A percentile compares a stretch with the other conserved stretches of the same genome.
Evolutionary conservation across 2,797 vertebrate species (phyloP).

Genomic region (Sebastes paucispinis): DNA sequence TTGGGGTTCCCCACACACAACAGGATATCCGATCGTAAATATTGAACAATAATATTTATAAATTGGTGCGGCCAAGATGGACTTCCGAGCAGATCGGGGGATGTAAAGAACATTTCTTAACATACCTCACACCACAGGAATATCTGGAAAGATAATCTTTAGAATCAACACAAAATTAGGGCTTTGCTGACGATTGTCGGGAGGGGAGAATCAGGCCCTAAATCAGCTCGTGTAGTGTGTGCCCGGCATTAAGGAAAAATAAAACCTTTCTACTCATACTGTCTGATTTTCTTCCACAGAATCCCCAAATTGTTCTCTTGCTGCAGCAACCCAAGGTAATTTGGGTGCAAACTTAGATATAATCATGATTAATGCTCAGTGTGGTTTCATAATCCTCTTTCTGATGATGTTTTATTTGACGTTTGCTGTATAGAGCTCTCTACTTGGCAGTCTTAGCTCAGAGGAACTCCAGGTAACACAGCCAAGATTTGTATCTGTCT

Average conservation of each 20-base stretch:
- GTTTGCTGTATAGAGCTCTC: conserved; percentile 47
- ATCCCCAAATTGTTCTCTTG: conserved; percentile 58
- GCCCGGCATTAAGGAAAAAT: background rate
- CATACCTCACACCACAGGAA: no score
- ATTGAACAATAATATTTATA: no score
- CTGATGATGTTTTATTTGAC: conserved; percentile 16
- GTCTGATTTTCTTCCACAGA: conserved; percentile 47
- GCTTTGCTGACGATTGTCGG: no score
- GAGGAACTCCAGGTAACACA: conserved; percentile 74
- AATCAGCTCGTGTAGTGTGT: no score
- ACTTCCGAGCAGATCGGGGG: no score
- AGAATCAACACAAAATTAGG: fast-evolving
- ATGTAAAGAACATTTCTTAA: no score
- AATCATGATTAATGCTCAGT: background rate
- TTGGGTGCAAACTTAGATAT: background rate
- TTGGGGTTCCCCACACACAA: no score
- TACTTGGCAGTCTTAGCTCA: conserved; percentile 70
- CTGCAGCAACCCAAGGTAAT: conserved; percentile 65
- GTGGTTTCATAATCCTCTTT: background rate
- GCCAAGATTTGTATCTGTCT: conserved; percentile 46
- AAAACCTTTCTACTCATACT: background rate
- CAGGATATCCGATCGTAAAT: no score
- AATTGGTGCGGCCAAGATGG: no score
- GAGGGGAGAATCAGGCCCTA: fast-evolving
- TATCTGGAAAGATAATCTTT: no score